These are phyloP conservation scores for Willisornis vidua DNA, from an alignment of 2,113 vertebrate species.

Conservation along the genomic window DNA sequence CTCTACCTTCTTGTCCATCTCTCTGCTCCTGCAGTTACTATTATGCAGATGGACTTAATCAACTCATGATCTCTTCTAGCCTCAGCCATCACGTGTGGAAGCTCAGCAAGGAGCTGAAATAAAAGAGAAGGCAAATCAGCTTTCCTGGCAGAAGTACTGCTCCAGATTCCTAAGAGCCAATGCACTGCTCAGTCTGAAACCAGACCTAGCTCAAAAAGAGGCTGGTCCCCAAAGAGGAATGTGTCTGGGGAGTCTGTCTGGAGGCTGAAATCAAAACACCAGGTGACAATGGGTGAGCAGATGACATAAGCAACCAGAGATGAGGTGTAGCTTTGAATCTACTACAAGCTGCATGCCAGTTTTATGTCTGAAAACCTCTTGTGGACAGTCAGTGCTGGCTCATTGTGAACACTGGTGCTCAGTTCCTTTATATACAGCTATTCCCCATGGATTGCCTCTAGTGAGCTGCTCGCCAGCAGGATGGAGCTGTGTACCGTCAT, in stretches of 20 bases:
- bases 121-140: neutral
- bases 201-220: neutral
- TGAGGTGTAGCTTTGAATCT: neutral
- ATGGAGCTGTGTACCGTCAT: slow-evolving; percentile 70
- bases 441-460: neutral
- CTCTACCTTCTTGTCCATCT: neutral
- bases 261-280: neutral
- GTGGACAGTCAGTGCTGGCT: neutral
- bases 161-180: neutral
- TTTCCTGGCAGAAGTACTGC: neutral
- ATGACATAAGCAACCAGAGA: neutral
- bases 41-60: neutral
- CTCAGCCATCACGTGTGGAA: neutral
- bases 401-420: neutral
- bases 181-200: neutral
- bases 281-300: neutral
- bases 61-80: neutral
- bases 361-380: neutral
- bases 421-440: neutral
- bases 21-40: neutral
- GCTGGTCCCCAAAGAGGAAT: neutral
- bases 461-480: slow-evolving; percentile 73
- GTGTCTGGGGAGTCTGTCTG: fast-evolving
- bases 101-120: neutral
- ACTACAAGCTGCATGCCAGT: neutral